A percentile compares a stretch with the other conserved stretches of the same genome.
Conservation (phyloP, 2,797 vertebrate species). For the Distichodus sexfasciatus region DNA sequence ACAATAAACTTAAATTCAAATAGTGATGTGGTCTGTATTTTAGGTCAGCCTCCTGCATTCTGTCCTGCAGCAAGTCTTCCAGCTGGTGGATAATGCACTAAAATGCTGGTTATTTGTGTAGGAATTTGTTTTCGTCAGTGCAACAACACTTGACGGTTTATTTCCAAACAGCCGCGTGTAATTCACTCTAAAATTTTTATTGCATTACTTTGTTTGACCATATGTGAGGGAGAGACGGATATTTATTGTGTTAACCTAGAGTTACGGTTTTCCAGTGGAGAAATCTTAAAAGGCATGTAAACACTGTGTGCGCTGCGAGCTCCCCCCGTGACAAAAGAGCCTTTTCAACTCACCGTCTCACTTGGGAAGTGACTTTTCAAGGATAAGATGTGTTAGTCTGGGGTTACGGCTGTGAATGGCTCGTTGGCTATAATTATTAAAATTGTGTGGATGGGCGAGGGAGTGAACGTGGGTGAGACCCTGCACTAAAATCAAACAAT, state of each 20-base stretch:
- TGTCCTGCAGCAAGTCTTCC: no score
- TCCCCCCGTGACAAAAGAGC: conserved; percentile 30
- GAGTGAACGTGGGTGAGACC: neutral
- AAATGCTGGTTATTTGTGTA: conserved; percentile 45
- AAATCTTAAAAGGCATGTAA: conserved; percentile 49
- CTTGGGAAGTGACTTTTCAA: conserved; percentile 9
- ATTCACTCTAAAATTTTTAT: conserved; percentile 41
- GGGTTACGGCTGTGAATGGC: neutral
- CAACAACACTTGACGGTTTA: conserved; percentile 49
- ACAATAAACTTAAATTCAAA: neutral
- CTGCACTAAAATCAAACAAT: no score
- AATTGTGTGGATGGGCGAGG: neutral
- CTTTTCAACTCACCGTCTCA: conserved; percentile 30
- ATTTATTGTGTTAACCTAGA: conserved; percentile 56
- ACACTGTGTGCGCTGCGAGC: conserved; percentile 39
- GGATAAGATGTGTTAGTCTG: neutral
- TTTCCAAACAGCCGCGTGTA: conserved; percentile 48
- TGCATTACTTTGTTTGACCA: conserved; percentile 43
- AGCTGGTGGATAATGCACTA: conserved; percentile 40
- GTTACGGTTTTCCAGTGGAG: conserved; percentile 46
- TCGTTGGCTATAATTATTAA: neutral
- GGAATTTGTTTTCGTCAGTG: conserved; percentile 42
- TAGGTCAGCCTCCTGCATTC: no score
- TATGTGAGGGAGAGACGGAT: conserved; percentile 40
- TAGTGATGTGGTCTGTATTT: no score